Conservation (phyloP, 2,888 invertebrate species). For the Yponomeuta plumbellus region DNA sequence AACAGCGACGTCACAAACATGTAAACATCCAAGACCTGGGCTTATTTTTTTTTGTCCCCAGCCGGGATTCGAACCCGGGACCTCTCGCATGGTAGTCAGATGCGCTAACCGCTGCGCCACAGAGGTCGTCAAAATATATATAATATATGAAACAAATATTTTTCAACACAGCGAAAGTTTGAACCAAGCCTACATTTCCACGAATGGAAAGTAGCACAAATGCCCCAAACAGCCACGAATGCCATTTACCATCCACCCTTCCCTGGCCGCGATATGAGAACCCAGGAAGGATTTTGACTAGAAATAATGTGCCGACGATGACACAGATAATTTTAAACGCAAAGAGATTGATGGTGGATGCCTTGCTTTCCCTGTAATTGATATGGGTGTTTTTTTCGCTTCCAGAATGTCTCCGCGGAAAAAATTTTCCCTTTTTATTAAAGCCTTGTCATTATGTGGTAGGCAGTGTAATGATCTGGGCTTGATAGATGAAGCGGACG, state of each 20-base stretch:
- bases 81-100: too few species aligned
- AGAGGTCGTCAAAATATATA: neutral
- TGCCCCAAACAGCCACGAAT: neutral
- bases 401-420: conserved; percentile 30
- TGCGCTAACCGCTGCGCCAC: too few species aligned
- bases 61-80: too few species aligned
- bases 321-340: conserved; percentile 25
- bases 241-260: neutral
- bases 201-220: neutral
- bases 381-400: conserved; percentile 43
- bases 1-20: too few species aligned
- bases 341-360: conserved; percentile 45
- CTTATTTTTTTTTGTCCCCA: too few species aligned
- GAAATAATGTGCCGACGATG: conserved; percentile 52
- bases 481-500: neutral
- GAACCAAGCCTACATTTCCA: neutral
- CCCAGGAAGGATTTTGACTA: conserved; percentile 35
- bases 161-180: neutral
- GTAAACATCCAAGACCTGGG: too few species aligned
- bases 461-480: neutral
- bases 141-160: neutral
- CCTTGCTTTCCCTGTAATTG: conserved; percentile 35
- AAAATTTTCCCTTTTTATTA: neutral
- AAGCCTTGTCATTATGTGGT: neutral
- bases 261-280: neutral